Evolutionary conservation across 2,113 vertebrate species (phyloP).

Genomic region (Ornithorhynchus anatinus): DNA sequence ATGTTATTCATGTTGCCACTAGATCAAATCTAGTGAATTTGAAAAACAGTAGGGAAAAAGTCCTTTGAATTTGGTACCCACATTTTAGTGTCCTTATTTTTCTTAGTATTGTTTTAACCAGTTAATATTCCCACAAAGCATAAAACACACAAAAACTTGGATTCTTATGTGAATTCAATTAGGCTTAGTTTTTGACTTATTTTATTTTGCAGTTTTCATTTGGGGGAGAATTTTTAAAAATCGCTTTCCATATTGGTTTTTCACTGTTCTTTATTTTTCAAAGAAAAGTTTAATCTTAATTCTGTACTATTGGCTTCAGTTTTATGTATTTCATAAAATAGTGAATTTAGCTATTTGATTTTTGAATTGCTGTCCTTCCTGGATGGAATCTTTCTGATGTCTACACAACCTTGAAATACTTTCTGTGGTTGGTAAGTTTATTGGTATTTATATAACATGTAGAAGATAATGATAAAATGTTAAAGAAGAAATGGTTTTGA

Average conservation of each 20-base stretch:
- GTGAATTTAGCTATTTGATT: constrained; percentile 80
- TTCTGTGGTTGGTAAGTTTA: constrained; percentile 76
- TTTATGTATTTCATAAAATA: constrained; percentile 67
- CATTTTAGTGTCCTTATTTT: constrained; percentile 10
- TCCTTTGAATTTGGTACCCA: not conserved
- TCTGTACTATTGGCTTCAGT: constrained; percentile 52
- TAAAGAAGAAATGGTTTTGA: constrained; percentile 3
- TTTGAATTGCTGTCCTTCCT: constrained; percentile 78
- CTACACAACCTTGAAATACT: constrained; percentile 68
- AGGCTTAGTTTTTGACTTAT: constrained; percentile 12
- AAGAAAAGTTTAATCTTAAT: not conserved
- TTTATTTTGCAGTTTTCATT: too few relatives aligned
- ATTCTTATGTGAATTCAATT: constrained; percentile 26
- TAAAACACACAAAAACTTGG: not conserved
- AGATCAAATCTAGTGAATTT: not conserved
- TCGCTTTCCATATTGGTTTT: constrained; percentile 11
- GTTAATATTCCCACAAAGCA: not conserved
- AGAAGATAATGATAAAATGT: constrained; percentile 37
- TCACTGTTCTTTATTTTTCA: constrained; percentile 20
- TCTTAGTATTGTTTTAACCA: constrained; percentile 3
- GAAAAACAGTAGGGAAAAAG: not conserved
- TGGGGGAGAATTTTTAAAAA: constrained; percentile 2
- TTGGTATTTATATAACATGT: constrained; percentile 69
- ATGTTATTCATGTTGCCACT: not conserved
- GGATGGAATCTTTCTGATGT: constrained; percentile 69